Base-by-base conservation (phyloP, 1,140 invertebrate genomes). In the Drosophila miranda region DNA sequence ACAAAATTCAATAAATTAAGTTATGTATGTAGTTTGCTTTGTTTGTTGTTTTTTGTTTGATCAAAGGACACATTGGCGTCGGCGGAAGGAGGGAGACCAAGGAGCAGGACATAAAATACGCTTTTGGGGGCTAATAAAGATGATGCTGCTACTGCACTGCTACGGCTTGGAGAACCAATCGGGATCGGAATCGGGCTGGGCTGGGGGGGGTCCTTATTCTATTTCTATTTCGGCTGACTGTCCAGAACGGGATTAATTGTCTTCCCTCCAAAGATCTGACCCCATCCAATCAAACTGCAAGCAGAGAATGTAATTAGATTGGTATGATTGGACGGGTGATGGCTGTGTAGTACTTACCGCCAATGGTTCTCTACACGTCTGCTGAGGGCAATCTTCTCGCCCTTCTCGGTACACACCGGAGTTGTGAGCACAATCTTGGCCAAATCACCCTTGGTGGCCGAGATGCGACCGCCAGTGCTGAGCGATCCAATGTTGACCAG, bases 401-500 rank as follows among this genome's bases (percentile, higher is more conserved):
- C 97, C 67, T 99, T 95, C 92, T 99, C 99, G 26, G 99, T 99
- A 91, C 99, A 99, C 0, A 99, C 99, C 2, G 99, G 99, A 92
- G 96, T 98, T 13, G 97, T 99, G 23, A 99, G 93, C 43, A 96
- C 95, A 63, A 99, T 99, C 92, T 99, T 99, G 3, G 98, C 98
- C 91, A 99, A 95, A 95, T 99, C 99, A 78, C 95, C 97, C 90
- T 96, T 99, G 0, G 99, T 98, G 23, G 98, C 98, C 26, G 98
- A 93, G 2, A 99, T 99, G 78, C 98, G 93, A 4, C 99, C 98
- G 48, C 99, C 99, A 21, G 99, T 99, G 68, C 98, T 99, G 48
- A 99, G 92, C 0, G 99, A 99, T 7, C 99, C 99, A 91, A 99
- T 99, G 92, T 99, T 99, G 1, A 99, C 98, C 92, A 99, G 94